These are phyloP conservation scores for Liasis olivaceus DNA, from an alignment of 2,797 vertebrate genomes.

Conservation along the genomic window DNA sequence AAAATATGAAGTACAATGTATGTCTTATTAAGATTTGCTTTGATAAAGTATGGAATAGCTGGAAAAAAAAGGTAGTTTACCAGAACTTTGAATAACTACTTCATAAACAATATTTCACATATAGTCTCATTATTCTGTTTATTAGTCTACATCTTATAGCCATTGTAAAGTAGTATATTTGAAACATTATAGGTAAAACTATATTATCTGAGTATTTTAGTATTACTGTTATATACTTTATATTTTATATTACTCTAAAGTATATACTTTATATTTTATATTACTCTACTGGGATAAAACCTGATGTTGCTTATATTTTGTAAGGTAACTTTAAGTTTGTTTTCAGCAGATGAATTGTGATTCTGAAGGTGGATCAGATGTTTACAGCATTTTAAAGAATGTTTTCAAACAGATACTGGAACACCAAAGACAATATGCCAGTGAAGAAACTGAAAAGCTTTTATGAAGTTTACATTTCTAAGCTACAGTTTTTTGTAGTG, in stretches of 20 bases:
- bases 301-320: slow-evolving; percentile 21
- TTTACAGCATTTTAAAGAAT: slow-evolving; percentile 82
- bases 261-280: slow-evolving; percentile 30
- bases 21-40: not conserved
- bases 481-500: slow-evolving; percentile 16
- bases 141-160: not conserved
- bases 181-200: not conserved
- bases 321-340: slow-evolving; percentile 48
- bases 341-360: slow-evolving; percentile 77
- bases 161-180: not conserved
- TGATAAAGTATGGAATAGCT: not conserved
- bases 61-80: not conserved
- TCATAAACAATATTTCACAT: not conserved
- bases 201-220: not conserved
- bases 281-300: not conserved
- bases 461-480: slow-evolving; percentile 53
- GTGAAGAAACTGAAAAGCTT: slow-evolving; percentile 65
- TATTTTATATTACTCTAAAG: slow-evolving; percentile 25
- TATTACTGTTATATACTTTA: not conserved
- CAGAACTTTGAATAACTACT: slow-evolving; percentile 4
- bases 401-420: slow-evolving; percentile 84
- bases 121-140: not conserved
- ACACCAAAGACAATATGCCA: slow-evolving; percentile 78
- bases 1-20: not conserved
- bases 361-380: slow-evolving; percentile 77